These are phyloP conservation scores for Leptocoma aspasia DNA, from an alignment of 2,113 vertebrate genomes.

Conservation along the genomic window DNA sequence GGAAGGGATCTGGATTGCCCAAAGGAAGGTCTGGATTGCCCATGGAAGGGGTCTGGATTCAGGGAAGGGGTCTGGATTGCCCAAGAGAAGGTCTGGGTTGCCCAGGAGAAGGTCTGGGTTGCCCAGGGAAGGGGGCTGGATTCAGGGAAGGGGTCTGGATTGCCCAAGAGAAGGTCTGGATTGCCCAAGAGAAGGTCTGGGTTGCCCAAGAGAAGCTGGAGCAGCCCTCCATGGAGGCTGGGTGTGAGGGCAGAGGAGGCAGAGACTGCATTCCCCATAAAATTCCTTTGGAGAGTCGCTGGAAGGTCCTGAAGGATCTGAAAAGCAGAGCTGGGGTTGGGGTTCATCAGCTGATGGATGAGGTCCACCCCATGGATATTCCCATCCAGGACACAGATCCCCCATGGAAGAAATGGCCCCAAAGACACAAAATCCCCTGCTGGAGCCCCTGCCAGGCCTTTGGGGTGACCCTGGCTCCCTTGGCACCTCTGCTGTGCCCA, in stretches of 20 bases:
- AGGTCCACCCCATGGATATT: accelerated
- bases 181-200: neutral
- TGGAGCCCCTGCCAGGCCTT: neutral
- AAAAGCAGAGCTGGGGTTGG: accelerated
- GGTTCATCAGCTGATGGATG: neutral
- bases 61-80: neutral
- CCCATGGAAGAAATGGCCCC: accelerated
- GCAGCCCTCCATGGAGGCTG: neutral
- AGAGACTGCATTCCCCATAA: accelerated
- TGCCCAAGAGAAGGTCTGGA: neutral
- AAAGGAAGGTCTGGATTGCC: too few species aligned
- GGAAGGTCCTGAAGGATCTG: neutral
- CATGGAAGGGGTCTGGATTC: too few species aligned
- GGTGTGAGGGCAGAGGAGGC: neutral
- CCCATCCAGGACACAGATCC: accelerated
- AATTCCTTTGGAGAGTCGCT: neutral
- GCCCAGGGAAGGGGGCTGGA: neutral
- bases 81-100: neutral
- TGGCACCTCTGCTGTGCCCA: neutral
- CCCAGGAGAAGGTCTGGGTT: too few species aligned
- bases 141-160: neutral
- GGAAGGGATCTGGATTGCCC: too few species aligned
- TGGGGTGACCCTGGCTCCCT: accelerated
- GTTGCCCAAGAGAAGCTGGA: neutral
- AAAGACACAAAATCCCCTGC: accelerated